Conservation (phyloP, 2,888 invertebrate species). For the Megaustenia siamemsis region DNA sequence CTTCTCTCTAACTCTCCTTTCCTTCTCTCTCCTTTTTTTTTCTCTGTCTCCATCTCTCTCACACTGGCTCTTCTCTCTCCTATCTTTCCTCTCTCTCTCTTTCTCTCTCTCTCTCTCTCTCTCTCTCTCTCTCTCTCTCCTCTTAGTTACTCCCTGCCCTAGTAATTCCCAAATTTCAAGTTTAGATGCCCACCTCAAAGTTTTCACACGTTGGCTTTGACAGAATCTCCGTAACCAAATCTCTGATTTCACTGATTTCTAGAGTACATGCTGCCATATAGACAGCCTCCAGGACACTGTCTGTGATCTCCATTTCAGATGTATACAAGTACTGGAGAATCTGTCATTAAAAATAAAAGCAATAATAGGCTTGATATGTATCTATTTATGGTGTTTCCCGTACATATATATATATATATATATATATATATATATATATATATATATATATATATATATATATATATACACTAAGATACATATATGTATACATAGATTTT, state of each 20-base stretch:
- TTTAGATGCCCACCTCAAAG: slow-evolving; percentile 48
- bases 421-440: not conserved
- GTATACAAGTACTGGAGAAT: slow-evolving; percentile 52
- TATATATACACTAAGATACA: not conserved
- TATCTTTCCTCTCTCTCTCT: no score
- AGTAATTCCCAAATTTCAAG: no score
- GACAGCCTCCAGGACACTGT: slow-evolving; percentile 40
- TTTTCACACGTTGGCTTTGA: slow-evolving; percentile 39
- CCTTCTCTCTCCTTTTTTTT: no score
- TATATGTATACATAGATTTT: not conserved
- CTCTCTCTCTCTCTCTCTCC: no score
- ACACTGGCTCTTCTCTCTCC: no score
- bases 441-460: not conserved
- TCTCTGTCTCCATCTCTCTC: no score
- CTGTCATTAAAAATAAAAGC: not conserved
- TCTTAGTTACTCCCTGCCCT: no score
- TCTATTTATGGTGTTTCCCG: no score
- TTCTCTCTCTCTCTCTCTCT: no score
- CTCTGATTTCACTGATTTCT: slow-evolving; percentile 37
- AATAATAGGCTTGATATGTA: no score
- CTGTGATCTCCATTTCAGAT: slow-evolving; percentile 50
- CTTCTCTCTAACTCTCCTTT: no score
- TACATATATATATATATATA: not conserved
- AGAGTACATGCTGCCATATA: slow-evolving; percentile 32
- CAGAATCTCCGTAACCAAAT: slow-evolving; percentile 38